A percentile compares a stretch with the other conserved stretches of the same genome.
Evolutionary conservation across 2,113 vertebrate genomes (phyloP).

Genomic region (Thymallus thymallus): DNA sequence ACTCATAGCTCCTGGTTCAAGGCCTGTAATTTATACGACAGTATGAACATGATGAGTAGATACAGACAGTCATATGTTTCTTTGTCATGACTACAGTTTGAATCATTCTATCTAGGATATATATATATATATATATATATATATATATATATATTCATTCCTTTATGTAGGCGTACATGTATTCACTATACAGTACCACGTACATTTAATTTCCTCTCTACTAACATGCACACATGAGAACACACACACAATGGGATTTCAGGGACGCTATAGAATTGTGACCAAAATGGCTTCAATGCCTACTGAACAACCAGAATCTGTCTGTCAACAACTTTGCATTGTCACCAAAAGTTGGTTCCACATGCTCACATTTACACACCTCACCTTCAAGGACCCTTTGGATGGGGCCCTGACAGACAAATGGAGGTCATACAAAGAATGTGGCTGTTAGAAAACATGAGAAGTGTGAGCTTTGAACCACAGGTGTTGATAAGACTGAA

Average conservation of each 20-base stretch:
- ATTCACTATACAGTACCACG: not conserved
- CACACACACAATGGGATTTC: no score
- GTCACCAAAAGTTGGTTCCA: no score
- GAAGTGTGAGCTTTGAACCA: not conserved
- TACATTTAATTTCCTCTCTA: not conserved
- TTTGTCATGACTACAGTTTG: not conserved
- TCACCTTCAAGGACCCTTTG: not conserved
- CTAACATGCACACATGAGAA: no score
- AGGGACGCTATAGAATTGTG: no score
- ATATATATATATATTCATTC: no score
- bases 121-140: no score
- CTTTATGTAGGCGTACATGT: not conserved
- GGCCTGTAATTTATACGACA: not conserved
- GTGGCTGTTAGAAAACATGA: not conserved
- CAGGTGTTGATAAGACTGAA: constrained; percentile 25
- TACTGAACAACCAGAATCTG: no score
- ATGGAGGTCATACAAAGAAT: not conserved
- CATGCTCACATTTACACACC: no score
- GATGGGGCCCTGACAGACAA: not conserved
- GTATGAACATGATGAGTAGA: not conserved
- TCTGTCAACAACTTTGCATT: no score
- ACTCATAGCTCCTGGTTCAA: not conserved
- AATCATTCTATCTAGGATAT: no score
- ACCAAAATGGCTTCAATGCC: no score
- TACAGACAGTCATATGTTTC: not conserved